phyloP scores from a whole-genome alignment of 1,140 invertebrate species.

The Bombyx mandarina region DNA sequence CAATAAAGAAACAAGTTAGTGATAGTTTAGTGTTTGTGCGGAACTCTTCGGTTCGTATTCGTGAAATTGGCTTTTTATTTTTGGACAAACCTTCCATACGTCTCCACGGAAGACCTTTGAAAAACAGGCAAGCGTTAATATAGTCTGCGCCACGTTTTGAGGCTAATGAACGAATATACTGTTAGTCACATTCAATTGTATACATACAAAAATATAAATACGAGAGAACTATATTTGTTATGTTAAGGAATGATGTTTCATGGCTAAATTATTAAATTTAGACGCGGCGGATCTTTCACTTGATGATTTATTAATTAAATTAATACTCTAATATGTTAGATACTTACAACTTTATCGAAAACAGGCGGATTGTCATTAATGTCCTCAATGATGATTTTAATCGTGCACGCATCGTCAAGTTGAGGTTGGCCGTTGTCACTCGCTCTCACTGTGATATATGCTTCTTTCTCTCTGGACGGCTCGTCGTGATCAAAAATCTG shows the following conservation, averaged over 20 bases:
- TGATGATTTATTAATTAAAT: too few relatives aligned
- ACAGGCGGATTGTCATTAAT: slow-evolving; percentile 90
- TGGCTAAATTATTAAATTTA: too few relatives aligned
- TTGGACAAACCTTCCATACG: slow-evolving; percentile 76
- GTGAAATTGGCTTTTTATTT: slow-evolving; percentile 45
- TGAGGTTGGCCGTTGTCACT: slow-evolving; percentile 88
- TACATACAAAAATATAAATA: too few relatives aligned
- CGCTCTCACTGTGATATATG: slow-evolving; percentile 80
- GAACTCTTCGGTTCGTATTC: slow-evolving; percentile 47
- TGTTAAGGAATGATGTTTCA: too few relatives aligned
- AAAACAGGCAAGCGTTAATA: slow-evolving; percentile 67
- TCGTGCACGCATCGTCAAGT: slow-evolving; percentile 88
- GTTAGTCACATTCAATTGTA: slow-evolving; percentile 35
- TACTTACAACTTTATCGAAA: slow-evolving; percentile 83
- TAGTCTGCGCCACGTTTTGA: slow-evolving; percentile 55
- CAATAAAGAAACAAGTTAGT: slow-evolving; percentile 39
- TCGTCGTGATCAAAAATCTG: slow-evolving; percentile 88
- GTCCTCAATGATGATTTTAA: slow-evolving; percentile 89
- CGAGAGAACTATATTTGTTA: too few relatives aligned
- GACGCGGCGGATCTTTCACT: too few relatives aligned
- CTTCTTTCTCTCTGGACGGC: slow-evolving; percentile 86
- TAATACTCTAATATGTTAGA: neutral
- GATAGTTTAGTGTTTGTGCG: slow-evolving; percentile 49
- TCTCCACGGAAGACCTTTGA: slow-evolving; percentile 77
- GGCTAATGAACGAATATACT: slow-evolving; percentile 47